Evolutionary conservation across 2,797 vertebrate species (phyloP), one percentile per base, ranked within the genome.

Genomic region (Micrastur ruficollis): DNA sequence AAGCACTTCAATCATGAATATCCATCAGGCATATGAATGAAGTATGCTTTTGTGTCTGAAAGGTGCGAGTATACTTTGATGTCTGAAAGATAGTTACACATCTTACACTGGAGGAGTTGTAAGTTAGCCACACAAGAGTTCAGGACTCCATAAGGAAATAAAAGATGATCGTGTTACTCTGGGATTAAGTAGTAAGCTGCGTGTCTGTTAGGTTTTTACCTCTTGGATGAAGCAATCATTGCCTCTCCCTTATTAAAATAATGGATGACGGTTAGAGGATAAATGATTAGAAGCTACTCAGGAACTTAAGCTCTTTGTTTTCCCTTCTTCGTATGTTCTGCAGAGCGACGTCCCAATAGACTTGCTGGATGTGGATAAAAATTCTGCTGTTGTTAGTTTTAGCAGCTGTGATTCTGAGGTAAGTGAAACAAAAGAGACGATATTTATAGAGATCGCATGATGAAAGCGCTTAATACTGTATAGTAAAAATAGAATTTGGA

Each of bases 331-430:
- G 2, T 36, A 3, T 74, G 34, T 74, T 93, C 61, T 96, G 91
- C 95, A 99, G 99, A 99, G 99, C 46, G 99, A 99, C n/a, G 99
- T 99, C 93, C 99, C 99, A 20, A 98, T 99, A 84, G 99, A 99
- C 96, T 97, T 99, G 82, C 98, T 99, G 93, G 99, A 99, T 89
- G 99, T 99, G 96, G 99, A 99, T 96, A 99, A 99, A 98, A 99
- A 99, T 98, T 99, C 99, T 36, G 99, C 99, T 10, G 99, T 99
- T 71, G 99, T 99, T 96, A 99, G 99, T 97, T 99, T 99, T 97
- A 99, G 99, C 97, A 99, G 99, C 97, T 99, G 99, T 96, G 99
- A 99, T 97, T 98, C 99, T 63, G 99, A 99, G 99, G 99, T 99
- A 96, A 99, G 98, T 90, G 73, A 61, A 91, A 63, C 58, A 22